Evolutionary conservation across 2,797 vertebrate genomes (phyloP), one percentile per base, ranked within the genome.

Genomic region (Nyctalus aviator): DNA sequence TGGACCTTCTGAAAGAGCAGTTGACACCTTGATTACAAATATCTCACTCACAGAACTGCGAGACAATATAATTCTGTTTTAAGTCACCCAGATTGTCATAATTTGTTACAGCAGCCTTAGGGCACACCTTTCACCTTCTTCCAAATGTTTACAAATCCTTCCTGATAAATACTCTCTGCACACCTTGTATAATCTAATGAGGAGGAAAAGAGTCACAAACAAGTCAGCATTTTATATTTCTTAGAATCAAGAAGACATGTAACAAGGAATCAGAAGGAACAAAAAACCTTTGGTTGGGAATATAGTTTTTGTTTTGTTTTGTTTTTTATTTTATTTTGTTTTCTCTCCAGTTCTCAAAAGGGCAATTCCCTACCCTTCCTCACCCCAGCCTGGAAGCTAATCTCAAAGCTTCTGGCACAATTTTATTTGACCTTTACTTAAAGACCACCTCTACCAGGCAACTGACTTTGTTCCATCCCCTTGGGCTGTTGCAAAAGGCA

Each of bases 371-470:
- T 13, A 62, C 25, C 59, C 27, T 30, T 30, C 21, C 41, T 25
- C 12, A 27, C 37, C 5, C 17, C 84, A 77, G 59, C 59, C 66
- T 44, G 83, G 84, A 88, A 96, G 55, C 59, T 90, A 90, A 90
- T 92, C 92, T 95, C 84, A 91, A 79, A 90, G 78, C 92, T 92
- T 90, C 35, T 55, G 87, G 75, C 48, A 86, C 86, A 83, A 92
- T 96, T 94, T 90, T 69, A 71, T 87, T 41, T 89, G 85, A 94
- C 94, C 85, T 96, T 96, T 93, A 90, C 78, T 88, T 90, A 95
- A 95, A 96, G 90, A 87, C 88, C 88, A 82, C 66, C 78, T 95
- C 85, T 71, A 73, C 62, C 53, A 71, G 23, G 41, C 20, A 75
- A 71, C 68, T 64, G 21, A 85, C 88, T 94, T 86, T 78, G 72